phyloP scores from a whole-genome alignment of 1,140 invertebrate genomes.

The Pseudomyrmex dendroicus region DNA sequence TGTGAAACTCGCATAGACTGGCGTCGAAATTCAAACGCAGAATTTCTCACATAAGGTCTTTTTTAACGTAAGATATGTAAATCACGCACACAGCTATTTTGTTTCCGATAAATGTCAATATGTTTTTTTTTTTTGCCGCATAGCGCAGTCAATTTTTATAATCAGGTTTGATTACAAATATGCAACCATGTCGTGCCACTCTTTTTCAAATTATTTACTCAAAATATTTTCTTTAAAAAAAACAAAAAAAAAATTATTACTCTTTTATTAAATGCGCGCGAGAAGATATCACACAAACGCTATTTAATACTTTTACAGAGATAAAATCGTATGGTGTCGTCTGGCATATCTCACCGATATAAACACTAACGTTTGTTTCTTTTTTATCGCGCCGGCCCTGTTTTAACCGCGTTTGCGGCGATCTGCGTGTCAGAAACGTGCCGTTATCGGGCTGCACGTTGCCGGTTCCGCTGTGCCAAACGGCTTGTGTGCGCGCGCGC shows the following conservation, averaged over 20 bases:
- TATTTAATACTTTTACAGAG: neutral
- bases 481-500: neutral
- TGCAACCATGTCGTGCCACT: neutral
- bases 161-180: too few species aligned
- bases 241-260: too few species aligned
- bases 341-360: neutral
- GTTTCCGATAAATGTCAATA: neutral
- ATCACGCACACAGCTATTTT: too few species aligned
- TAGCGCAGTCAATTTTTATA: too few species aligned
- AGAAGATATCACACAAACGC: too few species aligned
- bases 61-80: neutral
- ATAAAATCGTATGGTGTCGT: too few species aligned
- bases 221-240: too few species aligned
- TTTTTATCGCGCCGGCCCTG: slow-evolving; percentile 3
- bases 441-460: slow-evolving; percentile 26
- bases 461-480: slow-evolving; percentile 26
- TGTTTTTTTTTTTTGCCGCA: neutral
- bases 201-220: neutral
- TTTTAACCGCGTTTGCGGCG: slow-evolving; percentile 14
- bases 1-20: neutral
- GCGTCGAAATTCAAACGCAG: neutral
- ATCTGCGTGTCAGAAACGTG: slow-evolving; percentile 12
- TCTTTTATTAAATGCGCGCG: neutral
- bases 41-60: neutral
- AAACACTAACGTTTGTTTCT: neutral